Base-by-base conservation (phyloP, 2,113 vertebrate genomes). In the Sinocyclocheilus rhinocerous region DNA sequence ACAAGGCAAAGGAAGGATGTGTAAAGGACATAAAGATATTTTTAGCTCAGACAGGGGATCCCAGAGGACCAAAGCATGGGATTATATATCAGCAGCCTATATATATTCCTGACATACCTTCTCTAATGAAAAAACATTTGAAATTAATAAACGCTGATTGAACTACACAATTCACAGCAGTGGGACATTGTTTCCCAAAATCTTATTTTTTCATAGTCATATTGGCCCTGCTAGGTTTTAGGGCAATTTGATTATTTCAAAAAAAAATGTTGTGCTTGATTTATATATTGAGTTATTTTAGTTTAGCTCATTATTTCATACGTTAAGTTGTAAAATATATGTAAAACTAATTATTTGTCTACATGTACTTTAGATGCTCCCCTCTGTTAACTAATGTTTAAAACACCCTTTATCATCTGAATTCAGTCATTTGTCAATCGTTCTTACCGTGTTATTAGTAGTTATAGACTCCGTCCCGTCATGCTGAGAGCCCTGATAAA, bases 401-500 rank as follows among this genome's bases (percentile, higher is more conserved):
- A 69, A 18, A 33, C 26, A 69, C 26, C 33, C 3, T 36, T 36
- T 10, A 36, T 70, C 15, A 18, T 55, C 52, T 6, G 15, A 55
- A 76, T 76, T 4, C 33, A 80, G 57, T 24, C 4, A 80, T 39
- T 81, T 67, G 29, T 24, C 20, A 24, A 67, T 45, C 5, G 24
- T 65, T 81, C 73, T 20, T 92, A 95, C 95, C 93, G 93, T 90
- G 91, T 86, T 92, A 50, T 80, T 89, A 75, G 93, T 63, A 3
- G 89, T 76, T 87, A 95, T 82, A 16, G 86, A 5, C 85, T 95
- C 95, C 0, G 88, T 88, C 84, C 93, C 93, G 1, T 95, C 94
- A 0, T 86, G 94, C 86, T 95, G 95, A 22, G 94, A 88, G 79
- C 92, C 93, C 90, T 95, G 95, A 39, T 95, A 96, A 29, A 95